phyloP scores from a whole-genome alignment of 2,888 invertebrate species.

The Palloptera scutellata region DNA sequence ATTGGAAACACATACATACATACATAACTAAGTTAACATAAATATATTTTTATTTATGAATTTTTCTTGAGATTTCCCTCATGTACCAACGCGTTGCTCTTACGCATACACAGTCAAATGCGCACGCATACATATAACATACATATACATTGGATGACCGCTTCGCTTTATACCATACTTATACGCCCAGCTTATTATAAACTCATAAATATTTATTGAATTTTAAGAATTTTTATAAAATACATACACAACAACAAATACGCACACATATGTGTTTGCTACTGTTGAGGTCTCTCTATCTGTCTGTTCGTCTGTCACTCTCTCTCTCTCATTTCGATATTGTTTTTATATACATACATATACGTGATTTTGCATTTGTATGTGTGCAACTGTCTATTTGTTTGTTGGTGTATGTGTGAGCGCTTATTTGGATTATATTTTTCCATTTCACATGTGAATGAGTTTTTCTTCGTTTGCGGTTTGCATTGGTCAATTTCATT shows the following conservation, averaged over 20 bases:
- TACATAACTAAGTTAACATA: no score
- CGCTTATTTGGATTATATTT: constrained; percentile 59
- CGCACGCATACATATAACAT: no score
- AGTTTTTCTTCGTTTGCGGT: constrained; percentile 41
- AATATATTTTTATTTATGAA: no score
- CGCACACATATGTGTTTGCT: constrained; percentile 17
- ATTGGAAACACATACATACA: no score
- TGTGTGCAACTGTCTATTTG: not conserved
- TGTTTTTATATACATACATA: not conserved
- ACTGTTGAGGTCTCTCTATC: constrained; percentile 1
- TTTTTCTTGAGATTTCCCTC: no score
- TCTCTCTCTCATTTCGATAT: not conserved
- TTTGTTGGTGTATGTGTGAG: constrained; percentile 43
- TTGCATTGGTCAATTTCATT: constrained; percentile 16
- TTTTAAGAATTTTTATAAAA: constrained; percentile 56
- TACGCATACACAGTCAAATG: no score
- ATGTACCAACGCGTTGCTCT: no score
- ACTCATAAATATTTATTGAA: constrained; percentile 61
- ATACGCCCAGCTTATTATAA: constrained; percentile 47
- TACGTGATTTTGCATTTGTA: not conserved
- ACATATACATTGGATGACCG: no score
- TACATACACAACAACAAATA: constrained; percentile 18
- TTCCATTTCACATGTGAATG: constrained; percentile 60
- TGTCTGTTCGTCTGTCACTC: not conserved
- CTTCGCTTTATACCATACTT: not conserved